Percentiles rank a stretch among this genome's conserved stretches.
These are phyloP conservation scores for Cataglyphis rosenhaueri DNA, from an alignment of 2,888 invertebrate genomes.

Conservation along the genomic window DNA sequence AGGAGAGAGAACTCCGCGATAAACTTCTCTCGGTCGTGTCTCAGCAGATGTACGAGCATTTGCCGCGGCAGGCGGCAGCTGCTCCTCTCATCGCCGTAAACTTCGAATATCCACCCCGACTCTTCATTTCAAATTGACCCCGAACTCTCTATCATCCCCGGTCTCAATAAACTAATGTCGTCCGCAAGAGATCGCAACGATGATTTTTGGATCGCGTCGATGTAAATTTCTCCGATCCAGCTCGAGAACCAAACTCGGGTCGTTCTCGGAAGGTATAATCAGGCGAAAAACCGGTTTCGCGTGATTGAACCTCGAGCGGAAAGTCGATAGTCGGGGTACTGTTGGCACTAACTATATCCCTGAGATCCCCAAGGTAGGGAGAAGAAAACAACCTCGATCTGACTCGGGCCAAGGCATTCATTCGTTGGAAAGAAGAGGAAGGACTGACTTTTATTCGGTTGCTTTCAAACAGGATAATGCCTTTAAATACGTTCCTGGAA, in stretches of 20 bases:
- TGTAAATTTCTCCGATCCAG: slow-evolving; percentile 33
- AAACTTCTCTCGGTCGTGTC: slow-evolving; percentile 68
- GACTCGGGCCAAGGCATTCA: slow-evolving; percentile 57
- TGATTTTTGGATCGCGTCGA: neutral
- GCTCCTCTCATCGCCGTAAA: slow-evolving; percentile 74
- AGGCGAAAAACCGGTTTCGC: slow-evolving; percentile 67
- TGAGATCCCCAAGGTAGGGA: slow-evolving; percentile 48
- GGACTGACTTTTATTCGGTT: slow-evolving; percentile 49
- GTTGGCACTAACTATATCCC: slow-evolving; percentile 58
- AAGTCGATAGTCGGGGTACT: slow-evolving; percentile 52
- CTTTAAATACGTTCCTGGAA: slow-evolving; percentile 25
- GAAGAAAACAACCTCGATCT: slow-evolving; percentile 58
- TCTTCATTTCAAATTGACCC: slow-evolving; percentile 44
- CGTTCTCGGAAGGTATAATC: slow-evolving; percentile 52
- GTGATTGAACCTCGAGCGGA: slow-evolving; percentile 45
- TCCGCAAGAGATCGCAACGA: neutral
- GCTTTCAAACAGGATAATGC: neutral
- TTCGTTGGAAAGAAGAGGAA: slow-evolving; percentile 32
- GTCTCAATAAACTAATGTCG: neutral
- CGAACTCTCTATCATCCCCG: neutral
- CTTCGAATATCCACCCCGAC: slow-evolving; percentile 62
- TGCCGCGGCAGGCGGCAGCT: slow-evolving; percentile 83
- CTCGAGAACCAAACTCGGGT: slow-evolving; percentile 8
- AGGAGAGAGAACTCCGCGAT: slow-evolving; percentile 56
- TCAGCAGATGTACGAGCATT: slow-evolving; percentile 84